These are phyloP conservation scores for Macrobrachium rosenbergii DNA, from an alignment of 1,140 invertebrate species.

Conservation along the genomic window DNA sequence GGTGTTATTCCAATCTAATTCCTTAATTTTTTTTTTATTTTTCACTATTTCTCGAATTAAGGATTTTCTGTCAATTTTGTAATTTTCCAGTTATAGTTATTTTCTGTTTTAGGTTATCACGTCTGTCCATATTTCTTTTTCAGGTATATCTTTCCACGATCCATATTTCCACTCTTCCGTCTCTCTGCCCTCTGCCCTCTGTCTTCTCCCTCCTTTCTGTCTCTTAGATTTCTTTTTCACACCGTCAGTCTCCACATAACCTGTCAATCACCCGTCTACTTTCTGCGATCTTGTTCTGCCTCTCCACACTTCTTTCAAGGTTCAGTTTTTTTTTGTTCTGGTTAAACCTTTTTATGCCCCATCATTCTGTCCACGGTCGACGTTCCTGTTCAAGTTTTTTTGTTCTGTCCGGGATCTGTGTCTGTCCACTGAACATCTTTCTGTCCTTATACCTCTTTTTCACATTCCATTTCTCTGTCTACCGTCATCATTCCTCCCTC, in stretches of 20 bases:
- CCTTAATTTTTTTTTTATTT: no score
- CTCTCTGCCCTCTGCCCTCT: neutral
- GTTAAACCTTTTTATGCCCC: no score
- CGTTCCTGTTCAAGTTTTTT: no score
- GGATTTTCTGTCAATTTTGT: neutral
- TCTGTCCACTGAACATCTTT: neutral
- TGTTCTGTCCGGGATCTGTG: neutral
- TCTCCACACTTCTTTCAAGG: no score
- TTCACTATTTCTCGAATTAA: neutral
- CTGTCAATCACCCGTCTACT: neutral
- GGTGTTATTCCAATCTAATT: no score
- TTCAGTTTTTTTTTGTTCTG: no score
- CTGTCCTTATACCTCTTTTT: neutral
- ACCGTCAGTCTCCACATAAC: neutral
- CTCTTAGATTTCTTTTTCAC: neutral
- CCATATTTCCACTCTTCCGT: neutral
- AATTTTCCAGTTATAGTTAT: neutral
- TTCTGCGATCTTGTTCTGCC: neutral
- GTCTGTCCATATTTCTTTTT: neutral
- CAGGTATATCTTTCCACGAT: neutral
- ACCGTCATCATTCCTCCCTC: neutral
- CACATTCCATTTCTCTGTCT: neutral
- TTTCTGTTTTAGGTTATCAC: neutral
- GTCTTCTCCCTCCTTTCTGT: neutral
- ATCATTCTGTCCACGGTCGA: neutral